phyloP scores from a whole-genome alignment of 2,113 vertebrate genomes.

The Daboia siamensis region DNA sequence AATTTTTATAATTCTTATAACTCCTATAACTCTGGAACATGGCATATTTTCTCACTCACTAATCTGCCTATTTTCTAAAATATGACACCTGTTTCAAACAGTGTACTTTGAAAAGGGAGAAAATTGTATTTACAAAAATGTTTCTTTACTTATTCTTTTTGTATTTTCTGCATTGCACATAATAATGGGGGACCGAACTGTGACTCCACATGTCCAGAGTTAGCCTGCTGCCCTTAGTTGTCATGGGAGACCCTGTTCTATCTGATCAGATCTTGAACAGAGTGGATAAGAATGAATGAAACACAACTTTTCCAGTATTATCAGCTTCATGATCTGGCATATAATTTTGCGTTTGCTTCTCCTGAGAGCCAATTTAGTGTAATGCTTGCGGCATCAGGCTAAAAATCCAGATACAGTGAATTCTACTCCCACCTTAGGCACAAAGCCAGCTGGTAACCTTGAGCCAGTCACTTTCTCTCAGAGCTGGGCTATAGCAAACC shows the following conservation, averaged over 20 bases:
- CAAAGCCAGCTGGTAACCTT: not conserved
- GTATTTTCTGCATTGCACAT: not conserved
- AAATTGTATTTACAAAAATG: not conserved
- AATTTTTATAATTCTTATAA: not conserved
- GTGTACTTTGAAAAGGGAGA: not conserved
- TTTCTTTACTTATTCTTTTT: not conserved
- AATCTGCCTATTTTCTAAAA: not conserved
- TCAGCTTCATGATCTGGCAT: not conserved
- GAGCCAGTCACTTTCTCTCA: not conserved
- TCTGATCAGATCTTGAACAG: not conserved
- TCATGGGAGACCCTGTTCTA: not conserved
- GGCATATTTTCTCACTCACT: not conserved
- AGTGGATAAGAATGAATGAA: not conserved
- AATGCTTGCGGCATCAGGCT: not conserved
- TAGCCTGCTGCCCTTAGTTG: not conserved
- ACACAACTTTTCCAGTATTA: not conserved
- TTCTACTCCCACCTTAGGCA: not conserved
- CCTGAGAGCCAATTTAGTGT: not conserved
- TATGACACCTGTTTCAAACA: not conserved
- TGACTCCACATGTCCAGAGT: not conserved
- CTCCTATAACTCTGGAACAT: not conserved
- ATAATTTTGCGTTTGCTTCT: not conserved
- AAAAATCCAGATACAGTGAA: not conserved
- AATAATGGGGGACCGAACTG: not conserved
- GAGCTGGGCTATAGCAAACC: not conserved